phyloP scores from a whole-genome alignment of 2,797 vertebrate species.

The Poecilia wingei region DNA sequence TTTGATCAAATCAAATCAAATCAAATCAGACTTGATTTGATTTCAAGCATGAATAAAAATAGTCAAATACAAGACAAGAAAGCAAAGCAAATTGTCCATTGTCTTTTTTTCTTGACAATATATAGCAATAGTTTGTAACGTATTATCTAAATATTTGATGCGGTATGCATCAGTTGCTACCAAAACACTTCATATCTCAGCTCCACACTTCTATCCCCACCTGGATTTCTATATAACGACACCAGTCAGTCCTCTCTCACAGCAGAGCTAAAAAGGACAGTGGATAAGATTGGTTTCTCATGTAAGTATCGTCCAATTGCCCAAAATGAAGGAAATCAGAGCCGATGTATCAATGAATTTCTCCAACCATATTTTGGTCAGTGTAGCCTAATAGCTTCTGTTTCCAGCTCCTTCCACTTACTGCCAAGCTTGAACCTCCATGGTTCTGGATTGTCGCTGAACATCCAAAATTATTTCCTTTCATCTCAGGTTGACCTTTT shows the following conservation, averaged over 20 bases:
- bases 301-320: too few species aligned
- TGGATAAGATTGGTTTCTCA: too few species aligned
- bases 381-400: too few species aligned
- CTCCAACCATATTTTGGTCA: too few species aligned
- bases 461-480: not conserved
- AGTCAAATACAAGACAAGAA: not conserved
- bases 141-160: not conserved
- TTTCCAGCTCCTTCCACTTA: too few species aligned
- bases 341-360: too few species aligned
- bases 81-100: not conserved
- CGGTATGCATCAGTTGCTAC: not conserved
- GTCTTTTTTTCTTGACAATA: not conserved
- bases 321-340: too few species aligned
- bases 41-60: not conserved
- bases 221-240: too few species aligned
- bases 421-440: too few species aligned
- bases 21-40: not conserved
- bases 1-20: not conserved
- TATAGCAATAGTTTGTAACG: not conserved
- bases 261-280: too few species aligned
- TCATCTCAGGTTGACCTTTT: not conserved
- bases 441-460: not conserved
- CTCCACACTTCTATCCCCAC: too few species aligned
- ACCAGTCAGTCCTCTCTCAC: too few species aligned
- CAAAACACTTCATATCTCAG: not conserved